Percentiles rank a stretch among this genome's conserved stretches.
These are phyloP conservation scores for Hetaerina americana DNA, from an alignment of 1,140 invertebrate species.

Conservation along the genomic window DNA sequence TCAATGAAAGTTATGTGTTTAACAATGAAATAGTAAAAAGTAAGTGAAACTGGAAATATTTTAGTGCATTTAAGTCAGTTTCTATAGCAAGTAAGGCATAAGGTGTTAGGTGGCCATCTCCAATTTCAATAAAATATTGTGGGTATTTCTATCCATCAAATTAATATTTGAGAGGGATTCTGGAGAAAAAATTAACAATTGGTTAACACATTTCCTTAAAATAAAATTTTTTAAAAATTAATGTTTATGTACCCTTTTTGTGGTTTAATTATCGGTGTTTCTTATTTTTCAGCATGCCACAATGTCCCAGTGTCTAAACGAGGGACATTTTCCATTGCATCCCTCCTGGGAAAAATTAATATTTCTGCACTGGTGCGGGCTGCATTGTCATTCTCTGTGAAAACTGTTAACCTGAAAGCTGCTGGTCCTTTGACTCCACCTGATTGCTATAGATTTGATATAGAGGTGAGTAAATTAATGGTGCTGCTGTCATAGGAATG, in stretches of 20 bases:
- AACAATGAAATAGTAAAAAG: constrained; percentile 58
- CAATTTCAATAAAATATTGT: no score
- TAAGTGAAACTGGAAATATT: background rate
- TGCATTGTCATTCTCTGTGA: constrained; percentile 58
- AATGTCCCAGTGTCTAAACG: constrained; percentile 16
- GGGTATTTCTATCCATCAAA: no score
- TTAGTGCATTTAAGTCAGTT: background rate
- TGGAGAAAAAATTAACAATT: no score
- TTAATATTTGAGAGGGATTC: background rate
- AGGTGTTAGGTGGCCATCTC: no score
- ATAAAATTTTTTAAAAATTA: no score
- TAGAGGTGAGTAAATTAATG: constrained; percentile 33
- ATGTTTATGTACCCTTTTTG: background rate
- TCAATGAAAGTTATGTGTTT: constrained; percentile 83
- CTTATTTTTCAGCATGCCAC: constrained; percentile 19
- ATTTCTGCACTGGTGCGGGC: constrained; percentile 65
- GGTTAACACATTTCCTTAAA: no score
- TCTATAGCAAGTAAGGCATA: background rate
- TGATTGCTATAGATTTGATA: constrained; percentile 77
- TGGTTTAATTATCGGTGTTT: constrained; percentile 4
- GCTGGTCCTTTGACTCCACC: constrained; percentile 69
- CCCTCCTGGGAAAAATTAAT: constrained; percentile 49
- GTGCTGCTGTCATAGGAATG: no score
- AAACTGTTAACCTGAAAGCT: constrained; percentile 79
- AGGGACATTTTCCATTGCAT: constrained; percentile 37